Conservation (phyloP, 1,140 invertebrate species). For the Drosophila athabasca region DNA sequence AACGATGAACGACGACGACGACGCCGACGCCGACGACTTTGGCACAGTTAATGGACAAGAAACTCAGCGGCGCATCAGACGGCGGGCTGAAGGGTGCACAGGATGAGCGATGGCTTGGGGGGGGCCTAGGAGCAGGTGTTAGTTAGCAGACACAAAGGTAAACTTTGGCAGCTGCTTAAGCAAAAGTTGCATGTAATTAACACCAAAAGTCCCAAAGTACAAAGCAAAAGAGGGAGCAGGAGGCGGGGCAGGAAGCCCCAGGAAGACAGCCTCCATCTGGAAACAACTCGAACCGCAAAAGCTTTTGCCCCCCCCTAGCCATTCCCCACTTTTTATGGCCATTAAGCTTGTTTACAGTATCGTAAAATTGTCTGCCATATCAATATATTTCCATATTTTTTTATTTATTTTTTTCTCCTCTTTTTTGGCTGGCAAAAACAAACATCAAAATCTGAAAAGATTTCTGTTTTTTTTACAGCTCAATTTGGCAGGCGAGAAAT, state of each 20-base stretch:
- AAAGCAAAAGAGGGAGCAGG: constrained; percentile 9
- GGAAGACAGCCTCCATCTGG: neutral
- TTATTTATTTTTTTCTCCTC: neutral
- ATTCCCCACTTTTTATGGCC: constrained; percentile 48
- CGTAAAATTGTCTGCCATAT: constrained; percentile 69
- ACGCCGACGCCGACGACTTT: constrained; percentile 13
- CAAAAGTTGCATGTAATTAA: constrained; percentile 79
- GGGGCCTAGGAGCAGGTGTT: constrained; percentile 39
- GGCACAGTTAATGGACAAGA: constrained; percentile 76
- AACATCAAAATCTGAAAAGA: constrained; percentile 51
- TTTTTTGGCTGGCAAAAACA: constrained; percentile 33
- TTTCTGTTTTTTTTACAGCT: constrained; percentile 64
- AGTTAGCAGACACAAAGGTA: constrained; percentile 53
- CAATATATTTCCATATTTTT: constrained; percentile 39
- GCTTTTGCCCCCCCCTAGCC: constrained; percentile 3
- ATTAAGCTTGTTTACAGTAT: constrained; percentile 79
- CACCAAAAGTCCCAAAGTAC: constrained; percentile 64
- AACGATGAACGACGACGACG: constrained; percentile 53
- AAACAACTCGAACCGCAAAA: constrained; percentile 23
- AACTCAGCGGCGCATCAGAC: constrained; percentile 26
- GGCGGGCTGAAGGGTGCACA: neutral
- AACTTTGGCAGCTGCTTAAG: constrained; percentile 62
- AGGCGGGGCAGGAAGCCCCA: too few species aligned
- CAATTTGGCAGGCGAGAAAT: constrained; percentile 60
- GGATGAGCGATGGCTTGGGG: constrained; percentile 31